phyloP scores from a whole-genome alignment of 1,140 invertebrate genomes.

The Drosophila sturtevanti region DNA sequence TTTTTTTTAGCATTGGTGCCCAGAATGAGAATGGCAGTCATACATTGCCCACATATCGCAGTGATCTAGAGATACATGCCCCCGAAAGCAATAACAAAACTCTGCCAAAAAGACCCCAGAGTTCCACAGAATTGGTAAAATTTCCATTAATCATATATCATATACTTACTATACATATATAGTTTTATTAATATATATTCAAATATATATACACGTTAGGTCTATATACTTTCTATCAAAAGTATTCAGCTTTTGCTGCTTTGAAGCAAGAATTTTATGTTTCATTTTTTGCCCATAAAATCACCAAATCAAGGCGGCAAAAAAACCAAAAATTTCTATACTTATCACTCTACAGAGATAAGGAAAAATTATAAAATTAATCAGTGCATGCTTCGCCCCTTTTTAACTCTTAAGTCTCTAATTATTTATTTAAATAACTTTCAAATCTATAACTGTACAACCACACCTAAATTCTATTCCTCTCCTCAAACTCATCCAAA shows the following conservation, averaged over 20 bases:
- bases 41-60: conserved; percentile 84
- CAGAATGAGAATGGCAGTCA: conserved; percentile 74
- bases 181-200: conserved; percentile 17
- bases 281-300: conserved; percentile 33
- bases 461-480: conserved; percentile 78
- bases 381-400: conserved; percentile 13
- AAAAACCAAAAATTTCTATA: conserved; percentile 5
- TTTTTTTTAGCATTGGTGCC: conserved; percentile 68
- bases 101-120: conserved; percentile 78
- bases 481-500: conserved; percentile 71
- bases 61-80: conserved; percentile 86
- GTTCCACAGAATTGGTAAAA: conserved; percentile 82
- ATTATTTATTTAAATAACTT: conserved; percentile 23
- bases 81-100: conserved; percentile 81
- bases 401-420: conserved; percentile 13
- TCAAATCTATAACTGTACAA: conserved; percentile 49
- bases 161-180: conserved; percentile 36
- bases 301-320: conserved; percentile 15
- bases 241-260: conserved; percentile 63
- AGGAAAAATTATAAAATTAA: conserved; percentile 12
- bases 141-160: background rate
- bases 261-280: conserved; percentile 50
- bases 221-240: conserved; percentile 24
- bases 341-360: background rate
- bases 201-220: conserved; percentile 15